phyloP scores from a whole-genome alignment of 2,797 vertebrate species.

The Micropoecilia bifurca region DNA sequence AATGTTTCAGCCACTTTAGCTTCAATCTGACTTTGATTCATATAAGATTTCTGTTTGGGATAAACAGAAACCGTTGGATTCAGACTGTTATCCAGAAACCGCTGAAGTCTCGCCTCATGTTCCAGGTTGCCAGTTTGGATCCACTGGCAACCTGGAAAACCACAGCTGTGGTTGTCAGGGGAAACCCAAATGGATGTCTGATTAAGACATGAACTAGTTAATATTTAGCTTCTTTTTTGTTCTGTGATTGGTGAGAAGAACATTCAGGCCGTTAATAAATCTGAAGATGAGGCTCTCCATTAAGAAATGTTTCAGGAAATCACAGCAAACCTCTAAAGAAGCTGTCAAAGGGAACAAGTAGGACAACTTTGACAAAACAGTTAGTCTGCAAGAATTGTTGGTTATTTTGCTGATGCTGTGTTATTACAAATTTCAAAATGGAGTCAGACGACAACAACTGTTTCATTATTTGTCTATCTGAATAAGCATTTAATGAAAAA shows the following conservation, averaged over 20 bases:
- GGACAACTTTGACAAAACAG: too few species aligned
- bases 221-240: too few species aligned
- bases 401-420: background rate
- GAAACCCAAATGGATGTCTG: background rate
- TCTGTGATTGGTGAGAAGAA: too few species aligned
- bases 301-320: too few species aligned
- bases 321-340: too few species aligned
- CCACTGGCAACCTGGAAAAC: background rate
- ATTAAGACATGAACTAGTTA: too few species aligned
- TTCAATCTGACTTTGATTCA: background rate
- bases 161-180: background rate
- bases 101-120: background rate
- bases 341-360: too few species aligned
- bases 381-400: background rate
- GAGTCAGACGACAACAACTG: background rate
- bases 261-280: too few species aligned
- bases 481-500: background rate
- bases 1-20: background rate
- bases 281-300: too few species aligned
- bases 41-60: background rate
- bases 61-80: background rate
- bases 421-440: background rate
- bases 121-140: background rate
- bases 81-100: background rate
- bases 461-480: background rate